Conservation (phyloP, 2,113 vertebrate species). For the Oreocharis arfaki region DNA sequence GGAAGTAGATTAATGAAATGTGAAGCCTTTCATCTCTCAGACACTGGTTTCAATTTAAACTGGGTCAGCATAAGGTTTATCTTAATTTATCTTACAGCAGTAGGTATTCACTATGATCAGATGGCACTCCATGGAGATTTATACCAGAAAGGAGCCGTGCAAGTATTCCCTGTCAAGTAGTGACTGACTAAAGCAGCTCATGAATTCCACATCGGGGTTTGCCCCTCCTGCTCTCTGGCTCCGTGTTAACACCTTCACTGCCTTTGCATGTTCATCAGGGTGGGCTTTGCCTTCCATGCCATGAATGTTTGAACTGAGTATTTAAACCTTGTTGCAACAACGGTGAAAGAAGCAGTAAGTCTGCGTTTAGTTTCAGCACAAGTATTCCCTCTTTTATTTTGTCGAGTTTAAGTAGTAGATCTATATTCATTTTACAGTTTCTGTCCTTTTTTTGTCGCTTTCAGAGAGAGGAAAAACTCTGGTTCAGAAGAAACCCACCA, state of each 20-base stretch:
- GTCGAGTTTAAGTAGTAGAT: background rate
- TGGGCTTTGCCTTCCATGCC: background rate
- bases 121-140: background rate
- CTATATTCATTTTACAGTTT: background rate
- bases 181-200: background rate
- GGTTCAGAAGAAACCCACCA: conserved; percentile 94
- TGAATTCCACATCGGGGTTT: background rate
- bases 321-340: background rate
- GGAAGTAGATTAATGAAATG: background rate
- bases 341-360: background rate
- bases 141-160: background rate
- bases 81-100: background rate
- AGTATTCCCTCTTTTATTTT: background rate
- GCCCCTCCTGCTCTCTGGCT: background rate
- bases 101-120: background rate
- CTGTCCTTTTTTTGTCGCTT: background rate
- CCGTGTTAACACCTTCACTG: background rate
- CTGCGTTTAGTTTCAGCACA: background rate
- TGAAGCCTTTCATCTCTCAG: background rate
- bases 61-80: background rate
- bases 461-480: conserved; percentile 94
- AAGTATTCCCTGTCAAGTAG: background rate
- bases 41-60: background rate
- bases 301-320: background rate
- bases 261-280: background rate